Evolutionary conservation across 2,113 vertebrate species (phyloP), one percentile per base, ranked within the genome.

Genomic region (Rhabdomys dilectus): DNA sequence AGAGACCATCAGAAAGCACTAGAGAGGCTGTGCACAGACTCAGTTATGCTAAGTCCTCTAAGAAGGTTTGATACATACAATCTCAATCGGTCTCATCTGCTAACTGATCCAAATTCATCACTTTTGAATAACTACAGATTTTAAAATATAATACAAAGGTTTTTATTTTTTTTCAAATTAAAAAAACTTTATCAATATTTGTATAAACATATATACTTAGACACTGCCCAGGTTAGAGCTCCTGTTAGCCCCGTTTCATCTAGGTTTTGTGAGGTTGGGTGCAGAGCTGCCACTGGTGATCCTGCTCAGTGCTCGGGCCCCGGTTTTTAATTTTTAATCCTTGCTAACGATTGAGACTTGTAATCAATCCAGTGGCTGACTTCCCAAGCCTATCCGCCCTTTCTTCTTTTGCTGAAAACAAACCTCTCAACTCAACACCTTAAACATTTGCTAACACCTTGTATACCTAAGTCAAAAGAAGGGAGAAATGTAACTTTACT

Each of bases 281-380:
- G n/a, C n/a, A n/a, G n/a, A n/a, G n/a, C n/a, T n/a, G n/a, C n/a
- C n/a, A n/a, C n/a, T n/a, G n/a, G n/a, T n/a, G n/a, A n/a, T n/a
- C n/a, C n/a, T n/a, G n/a, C n/a, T n/a, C n/a, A n/a, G n/a, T n/a
- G n/a, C n/a, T n/a, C n/a, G n/a, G n/a, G n/a, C n/a, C n/a, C n/a
- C n/a, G n/a, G n/a, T n/a, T 92, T 36, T 39, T 92, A 21, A 56
- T 91, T 96, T 92, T 82, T 73, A 96, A 95, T 87, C 7, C 34
- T 51, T 94, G 87, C 21, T 84, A 91, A 94, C 3, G 5, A 91
- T 82, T 88, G 53, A 91, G 60, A 94, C 17, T 95, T 6, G 42
- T 36, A 95, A 96, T 96, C 91, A 95, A 96, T 96, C 91, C 68
- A 92, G 22, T 6, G 77, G 64, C 22, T 68, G 70, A 95, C 22